Percentiles rank a stretch among this genome's conserved stretches.
Evolutionary conservation across 2,888 invertebrate species (phyloP).

Genomic region (Apotomis betuletana): DNA sequence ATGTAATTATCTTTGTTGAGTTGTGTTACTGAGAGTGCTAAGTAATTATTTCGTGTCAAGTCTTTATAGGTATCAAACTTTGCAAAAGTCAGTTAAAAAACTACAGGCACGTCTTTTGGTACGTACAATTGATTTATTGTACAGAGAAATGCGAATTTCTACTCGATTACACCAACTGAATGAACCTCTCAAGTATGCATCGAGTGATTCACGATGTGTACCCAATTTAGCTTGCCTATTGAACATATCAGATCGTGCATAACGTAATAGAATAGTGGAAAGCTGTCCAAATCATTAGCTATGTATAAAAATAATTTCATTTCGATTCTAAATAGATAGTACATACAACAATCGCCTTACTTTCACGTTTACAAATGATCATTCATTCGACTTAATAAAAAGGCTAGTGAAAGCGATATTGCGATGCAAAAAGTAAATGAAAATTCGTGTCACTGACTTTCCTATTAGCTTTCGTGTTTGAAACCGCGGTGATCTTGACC

Average conservation of each 20-base stretch:
- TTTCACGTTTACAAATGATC: slow-evolving; percentile 78
- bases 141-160: slow-evolving; percentile 50
- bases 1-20: too few relatives aligned
- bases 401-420: slow-evolving; percentile 80
- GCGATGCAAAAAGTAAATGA: slow-evolving; percentile 78
- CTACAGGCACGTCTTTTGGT: not conserved
- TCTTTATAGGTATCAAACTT: too few relatives aligned
- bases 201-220: slow-evolving; percentile 47
- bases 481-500: slow-evolving; percentile 66
- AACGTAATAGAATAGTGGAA: slow-evolving; percentile 61
- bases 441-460: slow-evolving; percentile 81
- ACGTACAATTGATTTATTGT: slow-evolving; percentile 58
- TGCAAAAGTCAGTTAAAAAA: too few relatives aligned
- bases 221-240: slow-evolving; percentile 56
- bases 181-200: slow-evolving; percentile 44
- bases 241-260: slow-evolving; percentile 56
- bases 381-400: slow-evolving; percentile 75
- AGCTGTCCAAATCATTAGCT: slow-evolving; percentile 62
- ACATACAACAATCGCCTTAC: slow-evolving; percentile 62
- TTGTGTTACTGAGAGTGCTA: too few relatives aligned
- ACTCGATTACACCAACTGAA: slow-evolving; percentile 54
- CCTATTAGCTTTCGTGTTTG: slow-evolving; percentile 67
- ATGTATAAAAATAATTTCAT: slow-evolving; percentile 54
- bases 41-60: too few relatives aligned
- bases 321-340: slow-evolving; percentile 34